Evolutionary conservation across 2,888 invertebrate genomes (phyloP), one percentile per base, ranked within the genome.

Genomic region (Craniophora ligustri): DNA sequence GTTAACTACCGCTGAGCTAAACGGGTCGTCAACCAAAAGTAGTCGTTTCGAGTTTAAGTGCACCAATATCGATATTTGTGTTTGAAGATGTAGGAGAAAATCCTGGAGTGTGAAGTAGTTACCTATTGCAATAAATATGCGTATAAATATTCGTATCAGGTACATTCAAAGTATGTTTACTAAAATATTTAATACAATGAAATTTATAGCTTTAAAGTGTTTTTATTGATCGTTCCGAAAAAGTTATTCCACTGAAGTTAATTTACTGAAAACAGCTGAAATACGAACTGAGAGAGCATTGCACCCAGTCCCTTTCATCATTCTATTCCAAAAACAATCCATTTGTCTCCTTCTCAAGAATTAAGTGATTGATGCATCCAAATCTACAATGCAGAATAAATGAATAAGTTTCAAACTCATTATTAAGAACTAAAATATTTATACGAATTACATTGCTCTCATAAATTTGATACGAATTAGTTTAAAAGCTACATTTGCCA

Each of bases 361-460:
- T 36, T 62, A 34, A 51, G 45, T 67, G 68, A 63, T 68, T 68
- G 55, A 62, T 62, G 42, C 32, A 15, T 28, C 35, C 26, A 40
- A 68, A 54, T 68, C 31, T 68, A 14, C 18, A 14, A 47, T 44
- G 5, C 35, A 44, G 42, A 67, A 62, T 68, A 62, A 16, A 47
- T 54, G 34, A 63, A 68, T 54, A 54, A 39, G 15, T 44, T 63
- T 35, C 35, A 50, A 35, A 54, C 32, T 47, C 15, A 42, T 54
- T 42, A 63, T 68, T 40, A 45, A 30, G 11, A 40, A 0, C 11
- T 44, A 30, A 54, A 62, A 63, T 62, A 63, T 54, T 47, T 44
- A 48, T 31, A 38, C 11, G 5, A 40, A n/a, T 13, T 38, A 14
- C 15, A 23, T 21, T 31, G 14, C 42, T 55, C 10, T n/a, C 30